These are phyloP conservation scores for Apamea crenata DNA, from an alignment of 2,888 invertebrate species.

Conservation along the genomic window DNA sequence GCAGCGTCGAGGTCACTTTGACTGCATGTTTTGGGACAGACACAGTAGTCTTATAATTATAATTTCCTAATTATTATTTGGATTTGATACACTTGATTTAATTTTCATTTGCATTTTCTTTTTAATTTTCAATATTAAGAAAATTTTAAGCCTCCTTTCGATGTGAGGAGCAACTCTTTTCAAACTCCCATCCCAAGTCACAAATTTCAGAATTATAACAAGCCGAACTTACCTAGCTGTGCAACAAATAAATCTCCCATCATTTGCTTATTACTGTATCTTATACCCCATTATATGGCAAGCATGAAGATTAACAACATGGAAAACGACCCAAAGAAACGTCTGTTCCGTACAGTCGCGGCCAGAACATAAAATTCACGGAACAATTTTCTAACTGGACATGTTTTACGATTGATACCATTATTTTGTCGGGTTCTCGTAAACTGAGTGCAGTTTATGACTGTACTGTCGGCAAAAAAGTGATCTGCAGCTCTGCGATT, in stretches of 20 bases:
- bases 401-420: constrained; percentile 74
- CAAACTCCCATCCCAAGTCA: background rate
- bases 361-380: constrained; percentile 56
- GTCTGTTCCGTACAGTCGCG: constrained; percentile 18
- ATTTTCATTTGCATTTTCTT: background rate
- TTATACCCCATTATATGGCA: background rate
- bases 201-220: background rate
- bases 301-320: constrained; percentile 35
- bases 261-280: background rate
- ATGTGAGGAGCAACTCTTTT: background rate
- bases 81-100: background rate
- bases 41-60: background rate
- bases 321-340: constrained; percentile 37
- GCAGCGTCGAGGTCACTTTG: too few species aligned
- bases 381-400: constrained; percentile 70
- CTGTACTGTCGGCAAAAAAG: constrained; percentile 50
- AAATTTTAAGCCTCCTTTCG: background rate
- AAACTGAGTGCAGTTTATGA: constrained; percentile 75
- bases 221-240: background rate
- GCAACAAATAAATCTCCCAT: background rate
- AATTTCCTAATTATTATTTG: background rate
- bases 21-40: too few species aligned
- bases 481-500: background rate
- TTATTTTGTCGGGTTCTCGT: constrained; percentile 74
- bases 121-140: background rate